Evolutionary conservation across 1,140 invertebrate species (phyloP).

Genomic region (Cydia pomonella): DNA sequence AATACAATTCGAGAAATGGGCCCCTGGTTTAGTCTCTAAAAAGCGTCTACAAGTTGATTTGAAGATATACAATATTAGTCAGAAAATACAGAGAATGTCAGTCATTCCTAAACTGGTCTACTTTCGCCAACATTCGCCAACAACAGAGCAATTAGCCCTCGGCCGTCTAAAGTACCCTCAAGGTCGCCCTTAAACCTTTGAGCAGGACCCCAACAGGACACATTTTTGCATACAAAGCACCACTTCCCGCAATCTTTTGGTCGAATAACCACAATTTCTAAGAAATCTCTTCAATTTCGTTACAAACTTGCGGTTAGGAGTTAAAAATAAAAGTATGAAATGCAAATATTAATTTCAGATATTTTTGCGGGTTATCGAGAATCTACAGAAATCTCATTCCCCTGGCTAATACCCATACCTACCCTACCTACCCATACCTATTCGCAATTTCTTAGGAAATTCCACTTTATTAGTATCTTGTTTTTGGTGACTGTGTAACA

Average conservation of each 20-base stretch:
- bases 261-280: neutral
- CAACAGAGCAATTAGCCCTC: neutral
- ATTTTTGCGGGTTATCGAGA: neutral
- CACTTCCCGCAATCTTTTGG: slow-evolving; percentile 12
- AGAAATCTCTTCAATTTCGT: neutral
- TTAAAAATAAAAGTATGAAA: neutral
- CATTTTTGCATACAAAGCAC: slow-evolving; percentile 23
- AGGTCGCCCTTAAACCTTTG: slow-evolving; percentile 27
- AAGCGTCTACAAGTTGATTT: no score
- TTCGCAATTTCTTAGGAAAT: no score
- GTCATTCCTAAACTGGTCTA: no score
- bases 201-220: neutral
- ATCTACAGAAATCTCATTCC: no score
- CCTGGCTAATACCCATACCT: no score
- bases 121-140: neutral
- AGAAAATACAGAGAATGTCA: no score
- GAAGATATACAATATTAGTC: no score
- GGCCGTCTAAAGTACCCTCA: slow-evolving; percentile 7
- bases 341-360: neutral
- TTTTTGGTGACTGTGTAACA: no score
- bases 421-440: no score
- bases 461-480: no score
- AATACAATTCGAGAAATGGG: no score
- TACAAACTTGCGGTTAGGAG: neutral
- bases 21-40: no score